Conservation (phyloP, 2,888 invertebrate genomes). For the Pollenia griseotomentosa region DNA sequence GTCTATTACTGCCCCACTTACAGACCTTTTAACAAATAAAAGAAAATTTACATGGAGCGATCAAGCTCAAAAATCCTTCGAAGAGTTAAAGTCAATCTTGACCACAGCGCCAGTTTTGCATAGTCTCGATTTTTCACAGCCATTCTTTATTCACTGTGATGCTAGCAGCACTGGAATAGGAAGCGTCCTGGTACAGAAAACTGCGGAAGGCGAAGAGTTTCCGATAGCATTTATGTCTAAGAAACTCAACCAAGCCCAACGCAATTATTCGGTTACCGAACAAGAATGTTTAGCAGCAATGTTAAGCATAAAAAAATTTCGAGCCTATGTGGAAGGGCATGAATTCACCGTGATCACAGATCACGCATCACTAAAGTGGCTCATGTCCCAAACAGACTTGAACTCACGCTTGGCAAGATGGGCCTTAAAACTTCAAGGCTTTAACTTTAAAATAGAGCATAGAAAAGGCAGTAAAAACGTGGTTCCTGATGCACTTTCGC, state of each 20-base stretch:
- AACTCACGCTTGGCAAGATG: conserved; percentile 42
- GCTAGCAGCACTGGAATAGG: background rate
- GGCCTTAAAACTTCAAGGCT: conserved; percentile 50
- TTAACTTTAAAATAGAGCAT: conserved; percentile 46
- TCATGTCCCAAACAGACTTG: conserved; percentile 37
- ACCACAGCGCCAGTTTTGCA: no score
- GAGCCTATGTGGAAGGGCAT: no score
- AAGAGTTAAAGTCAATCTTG: no score
- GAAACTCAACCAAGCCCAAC: no score
- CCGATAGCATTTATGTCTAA: background rate
- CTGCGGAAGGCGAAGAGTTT: conserved; percentile 42
- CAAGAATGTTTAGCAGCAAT: no score
- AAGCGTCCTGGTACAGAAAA: conserved; percentile 28
- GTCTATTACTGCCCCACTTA: conserved; percentile 43
- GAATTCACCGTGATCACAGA: no score
- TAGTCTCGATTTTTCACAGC: no score
- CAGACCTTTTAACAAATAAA: conserved; percentile 54
- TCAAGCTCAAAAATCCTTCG: no score
- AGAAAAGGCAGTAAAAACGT: conserved; percentile 53
- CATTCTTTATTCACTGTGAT: background rate
- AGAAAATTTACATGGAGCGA: no score
- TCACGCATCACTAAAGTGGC: no score
- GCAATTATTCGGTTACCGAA: no score
- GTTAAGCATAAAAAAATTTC: no score
- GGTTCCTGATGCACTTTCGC: conserved; percentile 54